Evolutionary conservation across 2,888 invertebrate genomes (phyloP).

Genomic region (Scotopteryx bipunctaria): DNA sequence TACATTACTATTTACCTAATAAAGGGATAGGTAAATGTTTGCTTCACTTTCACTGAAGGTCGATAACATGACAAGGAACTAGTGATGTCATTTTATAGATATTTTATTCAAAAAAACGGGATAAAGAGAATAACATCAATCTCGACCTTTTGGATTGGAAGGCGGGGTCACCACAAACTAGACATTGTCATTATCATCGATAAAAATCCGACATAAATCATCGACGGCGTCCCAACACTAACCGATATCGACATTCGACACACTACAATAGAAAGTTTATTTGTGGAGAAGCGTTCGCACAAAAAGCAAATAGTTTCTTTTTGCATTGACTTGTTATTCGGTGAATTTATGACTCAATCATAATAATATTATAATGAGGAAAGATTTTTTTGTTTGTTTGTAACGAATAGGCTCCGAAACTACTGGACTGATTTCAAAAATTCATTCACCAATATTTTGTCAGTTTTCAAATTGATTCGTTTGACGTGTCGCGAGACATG

Average conservation of each 20-base stretch:
- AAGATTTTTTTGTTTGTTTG: constrained; percentile 40
- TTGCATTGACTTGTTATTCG: constrained; percentile 32
- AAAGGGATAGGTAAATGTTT: constrained; percentile 13
- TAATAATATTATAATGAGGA: not conserved
- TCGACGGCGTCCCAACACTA: constrained; percentile 45
- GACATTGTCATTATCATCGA: constrained; percentile 23
- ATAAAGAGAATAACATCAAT: too few species aligned
- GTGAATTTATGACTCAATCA: not conserved
- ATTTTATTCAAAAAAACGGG: too few species aligned
- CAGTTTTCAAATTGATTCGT: too few species aligned
- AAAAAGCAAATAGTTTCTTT: constrained; percentile 49
- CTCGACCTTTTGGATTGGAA: too few species aligned
- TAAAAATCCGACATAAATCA: constrained; percentile 49
- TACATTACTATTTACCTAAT: constrained; percentile 11
- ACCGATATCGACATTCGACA: constrained; percentile 74
- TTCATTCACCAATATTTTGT: too few species aligned
- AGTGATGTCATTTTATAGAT: constrained; percentile 26
- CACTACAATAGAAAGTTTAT: constrained; percentile 81
- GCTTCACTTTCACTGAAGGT: constrained; percentile 15
- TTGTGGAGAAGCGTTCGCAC: constrained; percentile 61
- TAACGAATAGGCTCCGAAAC: too few species aligned
- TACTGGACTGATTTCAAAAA: too few species aligned
- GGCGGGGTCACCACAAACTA: too few species aligned
- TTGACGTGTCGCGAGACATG: too few species aligned
- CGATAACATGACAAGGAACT: constrained; percentile 3